Percentiles rank a stretch among this genome's conserved stretches.
These are phyloP conservation scores for Tetranychus cinnabarinus DNA, from an alignment of 1,140 invertebrate species.

Conservation along the genomic window DNA sequence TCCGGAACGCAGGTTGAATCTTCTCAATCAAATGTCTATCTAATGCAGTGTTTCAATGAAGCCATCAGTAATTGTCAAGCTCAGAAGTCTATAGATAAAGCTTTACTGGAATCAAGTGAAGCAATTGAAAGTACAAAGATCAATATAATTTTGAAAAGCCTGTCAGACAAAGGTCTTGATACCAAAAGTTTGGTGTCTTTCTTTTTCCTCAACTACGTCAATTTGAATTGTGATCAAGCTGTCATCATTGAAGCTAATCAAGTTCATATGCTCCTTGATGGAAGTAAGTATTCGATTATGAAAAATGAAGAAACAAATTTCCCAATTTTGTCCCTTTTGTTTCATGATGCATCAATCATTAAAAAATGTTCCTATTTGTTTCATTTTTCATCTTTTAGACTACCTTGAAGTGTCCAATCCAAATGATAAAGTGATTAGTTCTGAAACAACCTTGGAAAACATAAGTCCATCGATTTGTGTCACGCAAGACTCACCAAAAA, in stretches of 20 bases:
- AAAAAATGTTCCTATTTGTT: no score
- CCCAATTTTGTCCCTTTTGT: slow-evolving; percentile 9
- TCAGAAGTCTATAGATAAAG: not conserved
- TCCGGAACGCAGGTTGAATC: slow-evolving; percentile 14
- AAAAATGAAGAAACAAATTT: not conserved
- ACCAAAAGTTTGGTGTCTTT: slow-evolving; percentile 81
- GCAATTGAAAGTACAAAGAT: not conserved
- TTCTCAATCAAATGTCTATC: slow-evolving; percentile 22
- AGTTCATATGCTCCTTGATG: slow-evolving; percentile 92
- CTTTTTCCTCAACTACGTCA: slow-evolving; percentile 77
- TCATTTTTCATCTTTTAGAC: slow-evolving; percentile 31
- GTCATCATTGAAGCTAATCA: slow-evolving; percentile 77
- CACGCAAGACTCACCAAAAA: slow-evolving; percentile 56
- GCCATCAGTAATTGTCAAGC: slow-evolving; percentile 29
- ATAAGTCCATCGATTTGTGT: slow-evolving; percentile 65
- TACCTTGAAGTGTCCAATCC: slow-evolving; percentile 97
- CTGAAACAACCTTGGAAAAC: slow-evolving; percentile 82
- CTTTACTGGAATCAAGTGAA: not conserved
- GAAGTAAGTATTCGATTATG: slow-evolving; percentile 32
- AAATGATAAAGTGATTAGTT: slow-evolving; percentile 91
- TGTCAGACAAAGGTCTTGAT: slow-evolving; percentile 45
- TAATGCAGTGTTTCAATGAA: slow-evolving; percentile 40
- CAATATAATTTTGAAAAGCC: slow-evolving; percentile 36
- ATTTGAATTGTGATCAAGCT: slow-evolving; percentile 60
- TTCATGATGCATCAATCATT: slow-evolving; percentile 13